Base-by-base conservation (phyloP, 1,140 invertebrate species). In the Tetragnatha versicolor region DNA sequence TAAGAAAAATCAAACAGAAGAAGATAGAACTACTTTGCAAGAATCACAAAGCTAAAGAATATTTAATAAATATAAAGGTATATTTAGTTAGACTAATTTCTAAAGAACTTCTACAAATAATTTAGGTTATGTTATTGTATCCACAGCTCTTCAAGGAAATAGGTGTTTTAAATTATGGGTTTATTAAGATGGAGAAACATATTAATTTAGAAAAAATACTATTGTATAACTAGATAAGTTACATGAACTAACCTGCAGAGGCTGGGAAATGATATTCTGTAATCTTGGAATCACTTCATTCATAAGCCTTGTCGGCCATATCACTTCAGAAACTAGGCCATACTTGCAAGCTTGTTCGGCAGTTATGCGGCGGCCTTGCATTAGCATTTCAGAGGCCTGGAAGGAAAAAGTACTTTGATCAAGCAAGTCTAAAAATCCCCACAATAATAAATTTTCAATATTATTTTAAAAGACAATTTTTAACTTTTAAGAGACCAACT, bases 241-340 rank as follows among this genome's bases (percentile, higher is more conserved):
- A 47, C 42, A 51, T 29, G 37, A 17, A 51, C 25, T 86, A 87
- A 91, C 91, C 88, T 90, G 88, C 80, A 87, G 85, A 0, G 91
- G 91, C 81, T 92, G 89, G 78, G 87, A 84, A 17, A 91, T 90
- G 82, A 93, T 89, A 39, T 88, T 86, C 69, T 87, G 88, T 10
- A 90, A 86, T n/a, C 90, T 88, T 17, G 88, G 88, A 49, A 90
- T 86, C 4, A 93, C 83, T 85, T 92, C 90, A 73, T 90, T 88
- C 70, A 89, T 87, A 84, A 92, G 92, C 39, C 88, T 87, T 61
- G 91, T 89, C 1, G 91, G 91, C 90, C 91, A 92, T 25, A 93
- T 83, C 25, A 91, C 87, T 83, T 90, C 89, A 22, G 91, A 90
- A 17, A 93, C 90, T 17, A 94, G 86, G 3, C 93, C 92, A 79